Percentiles rank a stretch among this genome's conserved stretches.
Evolutionary conservation across 2,113 vertebrate genomes (phyloP).

Genomic region (Phrynosoma platyrhinos): DNA sequence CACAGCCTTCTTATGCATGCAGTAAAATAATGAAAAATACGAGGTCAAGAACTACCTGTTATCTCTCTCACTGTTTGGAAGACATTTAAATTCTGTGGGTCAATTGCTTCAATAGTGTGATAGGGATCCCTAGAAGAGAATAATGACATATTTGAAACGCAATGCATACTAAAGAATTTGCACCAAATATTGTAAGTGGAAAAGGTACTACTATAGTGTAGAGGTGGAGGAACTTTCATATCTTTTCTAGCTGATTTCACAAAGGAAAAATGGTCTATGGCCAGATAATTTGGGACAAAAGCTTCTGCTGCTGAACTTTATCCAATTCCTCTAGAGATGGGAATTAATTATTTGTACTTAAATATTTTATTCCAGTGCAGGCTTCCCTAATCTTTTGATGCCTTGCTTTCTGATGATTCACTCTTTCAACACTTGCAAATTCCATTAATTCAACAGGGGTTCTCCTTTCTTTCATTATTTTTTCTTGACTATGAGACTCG

Average conservation of each 20-base stretch:
- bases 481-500: too few relatives aligned
- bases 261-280: background rate
- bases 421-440: too few relatives aligned
- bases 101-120: slow-evolving; percentile 91
- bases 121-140: slow-evolving; percentile 89
- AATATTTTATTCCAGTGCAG: too few relatives aligned
- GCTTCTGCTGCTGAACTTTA: too few relatives aligned
- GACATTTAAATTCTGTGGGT: slow-evolving; percentile 92
- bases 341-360: too few relatives aligned
- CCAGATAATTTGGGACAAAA: background rate
- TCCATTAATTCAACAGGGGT: too few relatives aligned
- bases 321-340: too few relatives aligned
- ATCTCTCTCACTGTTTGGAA: slow-evolving; percentile 96
- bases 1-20: background rate
- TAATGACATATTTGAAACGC: background rate
- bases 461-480: too few relatives aligned
- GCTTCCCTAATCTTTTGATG: too few relatives aligned
- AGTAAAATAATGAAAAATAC: background rate
- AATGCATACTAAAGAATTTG: background rate
- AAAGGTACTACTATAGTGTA: background rate
- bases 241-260: too few relatives aligned
- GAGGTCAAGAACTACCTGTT: slow-evolving; percentile 84
- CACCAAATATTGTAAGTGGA: background rate
- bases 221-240: too few relatives aligned
- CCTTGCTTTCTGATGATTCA: too few relatives aligned